phyloP scores from a whole-genome alignment of 1,140 invertebrate genomes.

The Bombus confusus region DNA sequence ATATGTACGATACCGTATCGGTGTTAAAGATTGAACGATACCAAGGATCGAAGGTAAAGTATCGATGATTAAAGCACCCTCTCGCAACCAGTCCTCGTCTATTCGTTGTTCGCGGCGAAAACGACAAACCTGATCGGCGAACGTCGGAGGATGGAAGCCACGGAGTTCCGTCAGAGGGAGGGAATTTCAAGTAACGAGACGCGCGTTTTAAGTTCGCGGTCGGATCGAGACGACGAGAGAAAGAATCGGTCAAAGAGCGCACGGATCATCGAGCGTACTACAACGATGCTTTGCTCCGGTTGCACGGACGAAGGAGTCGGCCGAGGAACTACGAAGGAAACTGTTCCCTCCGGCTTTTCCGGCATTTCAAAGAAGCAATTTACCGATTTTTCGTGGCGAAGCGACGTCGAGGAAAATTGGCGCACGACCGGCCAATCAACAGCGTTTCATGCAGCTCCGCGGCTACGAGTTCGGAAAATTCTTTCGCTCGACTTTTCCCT shows the following conservation, averaged over 20 bases:
- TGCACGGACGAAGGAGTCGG: conserved; percentile 40
- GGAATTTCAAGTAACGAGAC: conserved; percentile 9
- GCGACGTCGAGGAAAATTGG: conserved; percentile 77
- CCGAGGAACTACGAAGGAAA: conserved; percentile 63
- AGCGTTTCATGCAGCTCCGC: conserved; percentile 77
- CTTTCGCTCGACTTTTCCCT: conserved; percentile 36
- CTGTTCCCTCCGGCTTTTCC: conserved; percentile 74
- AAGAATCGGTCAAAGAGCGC: conserved; percentile 59
- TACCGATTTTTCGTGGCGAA: conserved; percentile 79
- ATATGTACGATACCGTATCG: not conserved
- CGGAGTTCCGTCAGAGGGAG: not conserved
- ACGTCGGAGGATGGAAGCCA: not conserved
- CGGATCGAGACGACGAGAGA: not conserved
- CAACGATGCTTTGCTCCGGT: conserved; percentile 55
- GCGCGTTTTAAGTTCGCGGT: conserved; percentile 16
- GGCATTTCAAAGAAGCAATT: conserved; percentile 82
- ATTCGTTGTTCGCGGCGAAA: not conserved
- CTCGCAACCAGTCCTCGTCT: too few species aligned
- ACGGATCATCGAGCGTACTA: conserved; percentile 53
- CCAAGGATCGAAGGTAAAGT: too few species aligned
- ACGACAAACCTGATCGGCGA: not conserved
- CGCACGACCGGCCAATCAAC: conserved; percentile 79
- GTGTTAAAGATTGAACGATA: too few species aligned
- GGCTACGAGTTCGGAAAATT: conserved; percentile 69
- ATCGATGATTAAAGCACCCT: not conserved